A percentile compares a stretch with the other conserved stretches of the same genome.
phyloP scores from a whole-genome alignment of 2,113 vertebrate genomes.

The Myxocyprinus asiaticus region DNA sequence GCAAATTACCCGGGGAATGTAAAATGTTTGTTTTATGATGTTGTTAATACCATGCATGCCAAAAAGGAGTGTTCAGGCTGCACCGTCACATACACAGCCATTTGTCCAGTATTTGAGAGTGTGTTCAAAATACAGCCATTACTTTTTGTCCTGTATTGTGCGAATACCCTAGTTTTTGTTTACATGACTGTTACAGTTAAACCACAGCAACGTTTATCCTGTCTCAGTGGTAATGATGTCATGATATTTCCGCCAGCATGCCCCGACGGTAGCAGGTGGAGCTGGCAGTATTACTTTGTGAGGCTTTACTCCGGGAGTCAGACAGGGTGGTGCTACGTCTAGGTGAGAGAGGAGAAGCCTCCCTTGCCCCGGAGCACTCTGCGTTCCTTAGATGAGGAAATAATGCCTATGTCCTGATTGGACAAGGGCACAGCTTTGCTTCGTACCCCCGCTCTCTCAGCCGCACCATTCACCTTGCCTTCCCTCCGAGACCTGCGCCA shows the following conservation, averaged over 20 bases:
- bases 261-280: slow-evolving; percentile 63
- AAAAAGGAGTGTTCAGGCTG: not conserved
- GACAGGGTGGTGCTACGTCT: slow-evolving; percentile 70
- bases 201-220: slow-evolving; percentile 53
- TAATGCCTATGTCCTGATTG: slow-evolving; percentile 65
- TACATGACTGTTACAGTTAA: slow-evolving; percentile 34
- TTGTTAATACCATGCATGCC: not conserved
- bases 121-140: not conserved
- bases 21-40: not conserved
- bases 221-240: slow-evolving; percentile 52
- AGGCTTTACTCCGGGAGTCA: slow-evolving; percentile 63
- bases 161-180: slow-evolving; percentile 45
- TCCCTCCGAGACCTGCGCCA: slow-evolving; percentile 76
- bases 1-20: not conserved
- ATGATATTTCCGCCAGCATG: slow-evolving; percentile 51
- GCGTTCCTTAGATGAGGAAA: slow-evolving; percentile 52
- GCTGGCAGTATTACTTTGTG: slow-evolving; percentile 63
- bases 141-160: not conserved
- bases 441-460: slow-evolving; percentile 55
- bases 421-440: slow-evolving; percentile 65
- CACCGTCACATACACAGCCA: not conserved
- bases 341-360: slow-evolving; percentile 70
- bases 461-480: slow-evolving; percentile 71
- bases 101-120: not conserved
- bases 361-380: slow-evolving; percentile 65